Base-by-base conservation (phyloP, 2,797 vertebrate species). In the Scolopax bukidnonensis region DNA sequence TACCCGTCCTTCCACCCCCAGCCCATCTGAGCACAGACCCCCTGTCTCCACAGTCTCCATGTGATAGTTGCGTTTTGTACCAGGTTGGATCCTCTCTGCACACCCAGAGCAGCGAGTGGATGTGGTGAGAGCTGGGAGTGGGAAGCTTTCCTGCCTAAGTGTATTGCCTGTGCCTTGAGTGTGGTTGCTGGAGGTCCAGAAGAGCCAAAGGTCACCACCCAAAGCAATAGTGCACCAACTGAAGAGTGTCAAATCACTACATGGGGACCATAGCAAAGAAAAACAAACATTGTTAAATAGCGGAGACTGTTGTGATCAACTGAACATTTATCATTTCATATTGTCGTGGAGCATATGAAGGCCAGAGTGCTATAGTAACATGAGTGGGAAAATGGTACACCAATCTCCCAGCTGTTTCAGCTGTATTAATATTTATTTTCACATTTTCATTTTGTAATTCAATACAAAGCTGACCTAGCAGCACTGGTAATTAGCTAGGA, bases 361-460 rank as follows among this genome's bases (percentile, higher is more conserved):
- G 48, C 33, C 41, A 69, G 65, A 61, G 33, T 74, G 19, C 76
- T 71, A 3, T 24, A 32, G 53, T n/a, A 75, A 57, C 0, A 0
- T 36, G 43, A 84, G 47, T 40, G 10, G 54, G 69, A 90, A 84
- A 82, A 69, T 51, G 10, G 73, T 78, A 18, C 8, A 41, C 21
- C 25, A 59, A 33, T 50, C 43, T 84, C 71, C n/a, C 6, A 53
- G 45, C 40, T 64, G 12, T 80, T 85, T 80, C 45, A 80, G 32
- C 19, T 74, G 18, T 38, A n/a, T 53, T 77, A 53, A 25, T 95
- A 63, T 40, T 69, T 78, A 47, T 63, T 92, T 90, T 85, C 20
- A 16, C 41, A 16, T 78, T 92, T 94, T 92, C 17, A 30, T 87
- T 87, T 83, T 80, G 24, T 80, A 83, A 68, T 91, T 89, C 48